Evolutionary conservation across 2,888 invertebrate species (phyloP).

Genomic region (Trachelus iudaicus): DNA sequence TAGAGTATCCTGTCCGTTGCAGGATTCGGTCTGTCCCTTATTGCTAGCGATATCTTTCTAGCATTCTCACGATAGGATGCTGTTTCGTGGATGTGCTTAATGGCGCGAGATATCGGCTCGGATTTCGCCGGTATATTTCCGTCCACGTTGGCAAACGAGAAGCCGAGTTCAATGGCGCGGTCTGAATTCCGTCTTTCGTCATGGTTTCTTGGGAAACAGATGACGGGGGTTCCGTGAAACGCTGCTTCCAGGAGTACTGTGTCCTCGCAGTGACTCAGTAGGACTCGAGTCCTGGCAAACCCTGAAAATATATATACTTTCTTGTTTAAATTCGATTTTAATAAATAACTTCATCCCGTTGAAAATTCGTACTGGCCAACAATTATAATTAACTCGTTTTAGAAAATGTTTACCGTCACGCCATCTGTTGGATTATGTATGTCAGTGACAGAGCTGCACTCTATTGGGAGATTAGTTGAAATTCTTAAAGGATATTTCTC

Average conservation of each 20-base stretch:
- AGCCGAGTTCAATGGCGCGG: slow-evolving; percentile 50
- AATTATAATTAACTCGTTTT: background rate
- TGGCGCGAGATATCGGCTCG: slow-evolving; percentile 34
- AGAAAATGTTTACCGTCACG: background rate
- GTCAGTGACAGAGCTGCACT: too few relatives aligned
- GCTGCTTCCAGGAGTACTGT: slow-evolving; percentile 56
- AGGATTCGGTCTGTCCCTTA: slow-evolving; percentile 57
- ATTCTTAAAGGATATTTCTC: too few relatives aligned
- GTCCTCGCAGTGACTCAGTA: slow-evolving; percentile 58
- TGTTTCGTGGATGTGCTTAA: slow-evolving; percentile 46
- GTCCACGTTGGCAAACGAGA: slow-evolving; percentile 36
- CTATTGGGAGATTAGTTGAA: too few relatives aligned
- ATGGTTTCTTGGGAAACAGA: slow-evolving; percentile 55
- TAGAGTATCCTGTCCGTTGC: slow-evolving; percentile 55
- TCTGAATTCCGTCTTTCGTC: slow-evolving; percentile 49
- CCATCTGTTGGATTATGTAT: too few relatives aligned
- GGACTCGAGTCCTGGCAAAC: slow-evolving; percentile 51
- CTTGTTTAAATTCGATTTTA: background rate
- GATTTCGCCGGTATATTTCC: slow-evolving; percentile 25
- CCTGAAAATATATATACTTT: slow-evolving; percentile 39
- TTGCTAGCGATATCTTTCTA: slow-evolving; percentile 49
- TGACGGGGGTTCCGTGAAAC: slow-evolving; percentile 59
- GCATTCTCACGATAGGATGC: slow-evolving; percentile 52
- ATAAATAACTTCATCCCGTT: slow-evolving; percentile 1
- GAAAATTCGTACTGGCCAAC: slow-evolving; percentile 6